phyloP scores from a whole-genome alignment of 2,797 vertebrate genomes.

The Tauraco hartlaubi region DNA sequence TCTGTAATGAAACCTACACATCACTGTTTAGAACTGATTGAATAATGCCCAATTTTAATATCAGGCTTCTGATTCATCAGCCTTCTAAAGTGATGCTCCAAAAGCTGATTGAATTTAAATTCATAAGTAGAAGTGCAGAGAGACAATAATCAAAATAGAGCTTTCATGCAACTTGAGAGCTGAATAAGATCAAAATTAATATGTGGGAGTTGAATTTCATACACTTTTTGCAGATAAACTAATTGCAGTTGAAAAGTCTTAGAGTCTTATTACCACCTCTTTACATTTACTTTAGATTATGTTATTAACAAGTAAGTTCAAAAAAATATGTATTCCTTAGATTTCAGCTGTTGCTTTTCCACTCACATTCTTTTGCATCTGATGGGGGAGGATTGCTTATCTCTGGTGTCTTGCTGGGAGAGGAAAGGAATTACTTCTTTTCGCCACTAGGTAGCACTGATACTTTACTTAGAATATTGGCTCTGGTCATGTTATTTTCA shows the following conservation, averaged over 20 bases:
- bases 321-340: background rate
- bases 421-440: conserved; percentile 12
- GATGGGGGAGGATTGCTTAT: background rate
- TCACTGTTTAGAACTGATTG: conserved; percentile 31
- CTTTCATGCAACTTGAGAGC: background rate
- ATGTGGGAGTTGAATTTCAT: background rate
- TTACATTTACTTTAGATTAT: background rate
- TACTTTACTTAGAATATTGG: conserved; percentile 36
- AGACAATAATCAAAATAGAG: background rate
- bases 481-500: background rate
- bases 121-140: background rate
- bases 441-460: conserved; percentile 78
- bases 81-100: background rate
- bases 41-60: conserved; percentile 40
- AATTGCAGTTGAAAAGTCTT: background rate
- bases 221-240: background rate
- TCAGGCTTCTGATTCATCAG: conserved; percentile 3
- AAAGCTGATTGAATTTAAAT: conserved; percentile 27
- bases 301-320: background rate
- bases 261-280: background rate
- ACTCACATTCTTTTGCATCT: background rate
- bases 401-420: background rate
- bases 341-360: background rate
- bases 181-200: background rate
- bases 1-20: conserved; percentile 28